Evolutionary conservation across 2,888 invertebrate species (phyloP).

Genomic region (Lordiphosa andalusiaca): DNA sequence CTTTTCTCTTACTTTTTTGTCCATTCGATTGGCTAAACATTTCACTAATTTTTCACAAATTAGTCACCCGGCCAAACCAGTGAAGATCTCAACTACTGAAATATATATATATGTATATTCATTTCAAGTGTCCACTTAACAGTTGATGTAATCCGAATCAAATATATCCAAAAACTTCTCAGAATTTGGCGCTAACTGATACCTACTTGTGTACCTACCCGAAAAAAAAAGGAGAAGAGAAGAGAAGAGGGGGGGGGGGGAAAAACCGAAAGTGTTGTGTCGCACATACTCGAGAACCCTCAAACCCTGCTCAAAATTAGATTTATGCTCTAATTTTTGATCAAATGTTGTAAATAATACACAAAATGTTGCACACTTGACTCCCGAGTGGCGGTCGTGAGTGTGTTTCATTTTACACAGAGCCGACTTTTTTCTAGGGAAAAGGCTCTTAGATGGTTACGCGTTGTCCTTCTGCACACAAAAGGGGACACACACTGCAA

Average conservation of each 20-base stretch:
- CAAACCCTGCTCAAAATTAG: constrained; percentile 31
- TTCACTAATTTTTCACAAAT: too few species aligned
- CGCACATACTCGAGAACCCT: constrained; percentile 35
- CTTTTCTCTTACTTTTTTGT: too few species aligned
- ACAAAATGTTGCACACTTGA: constrained; percentile 60
- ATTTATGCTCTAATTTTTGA: constrained; percentile 60
- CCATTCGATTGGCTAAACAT: too few species aligned
- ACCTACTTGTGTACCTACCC: constrained; percentile 22
- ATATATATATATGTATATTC: too few species aligned
- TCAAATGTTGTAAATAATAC: constrained; percentile 67
- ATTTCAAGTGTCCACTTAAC: constrained; percentile 7
- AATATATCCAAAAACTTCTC: constrained; percentile 31
- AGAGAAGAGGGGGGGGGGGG: too few species aligned
- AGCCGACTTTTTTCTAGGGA: constrained; percentile 53
- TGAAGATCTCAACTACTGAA: constrained; percentile 6
- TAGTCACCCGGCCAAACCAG: neutral
- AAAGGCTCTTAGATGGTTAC: constrained; percentile 23
- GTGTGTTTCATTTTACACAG: constrained; percentile 70
- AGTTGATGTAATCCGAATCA: constrained; percentile 1
- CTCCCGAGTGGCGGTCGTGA: constrained; percentile 40
- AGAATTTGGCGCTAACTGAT: constrained; percentile 55
- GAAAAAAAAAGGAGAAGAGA: neutral
- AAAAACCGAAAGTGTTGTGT: constrained; percentile 35
- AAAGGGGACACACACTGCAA: constrained; percentile 29
- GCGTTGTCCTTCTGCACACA: neutral